Evolutionary conservation across 2,113 vertebrate genomes (phyloP).

Genomic region (Lophochroa leadbeateri): DNA sequence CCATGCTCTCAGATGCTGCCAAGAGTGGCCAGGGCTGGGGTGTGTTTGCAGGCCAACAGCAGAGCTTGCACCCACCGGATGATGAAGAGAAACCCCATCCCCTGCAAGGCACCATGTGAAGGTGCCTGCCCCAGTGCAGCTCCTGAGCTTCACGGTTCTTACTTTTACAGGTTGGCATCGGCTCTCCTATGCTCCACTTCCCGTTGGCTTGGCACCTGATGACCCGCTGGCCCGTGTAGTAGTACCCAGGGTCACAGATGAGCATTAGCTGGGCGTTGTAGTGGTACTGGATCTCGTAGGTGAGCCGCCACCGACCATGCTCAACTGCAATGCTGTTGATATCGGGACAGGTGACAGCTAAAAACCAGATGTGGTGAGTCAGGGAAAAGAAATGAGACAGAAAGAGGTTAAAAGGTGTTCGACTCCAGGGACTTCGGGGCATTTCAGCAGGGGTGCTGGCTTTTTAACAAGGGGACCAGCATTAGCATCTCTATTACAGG

Average conservation of each 20-base stretch:
- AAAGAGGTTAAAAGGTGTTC: not conserved
- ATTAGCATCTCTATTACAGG: not conserved
- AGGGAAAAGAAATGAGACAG: not conserved
- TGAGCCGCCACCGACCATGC: slow-evolving; percentile 93
- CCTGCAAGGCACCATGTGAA: rapidly evolving
- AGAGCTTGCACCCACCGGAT: rapidly evolving
- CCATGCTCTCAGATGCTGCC: not conserved
- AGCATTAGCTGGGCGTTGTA: slow-evolving; percentile 94
- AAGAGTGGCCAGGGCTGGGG: rapidly evolving
- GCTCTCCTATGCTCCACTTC: slow-evolving; percentile 90
- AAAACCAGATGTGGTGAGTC: not conserved
- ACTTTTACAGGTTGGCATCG: slow-evolving; percentile 90
- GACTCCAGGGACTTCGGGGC: not conserved
- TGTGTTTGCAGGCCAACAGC: rapidly evolving
- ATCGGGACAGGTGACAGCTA: slow-evolving; percentile 91
- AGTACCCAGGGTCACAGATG: slow-evolving; percentile 95
- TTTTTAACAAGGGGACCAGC: not conserved
- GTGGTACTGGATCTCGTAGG: slow-evolving; percentile 91
- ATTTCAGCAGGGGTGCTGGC: not conserved
- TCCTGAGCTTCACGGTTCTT: slow-evolving; percentile 51
- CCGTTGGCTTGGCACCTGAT: slow-evolving; percentile 91
- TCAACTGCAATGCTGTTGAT: slow-evolving; percentile 87
- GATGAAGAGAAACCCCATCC: rapidly evolving
- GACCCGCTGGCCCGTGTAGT: slow-evolving; percentile 91
- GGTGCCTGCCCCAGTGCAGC: rapidly evolving